Evolutionary conservation across 2,113 vertebrate genomes (phyloP).

Genomic region (Anhinga anhinga): DNA sequence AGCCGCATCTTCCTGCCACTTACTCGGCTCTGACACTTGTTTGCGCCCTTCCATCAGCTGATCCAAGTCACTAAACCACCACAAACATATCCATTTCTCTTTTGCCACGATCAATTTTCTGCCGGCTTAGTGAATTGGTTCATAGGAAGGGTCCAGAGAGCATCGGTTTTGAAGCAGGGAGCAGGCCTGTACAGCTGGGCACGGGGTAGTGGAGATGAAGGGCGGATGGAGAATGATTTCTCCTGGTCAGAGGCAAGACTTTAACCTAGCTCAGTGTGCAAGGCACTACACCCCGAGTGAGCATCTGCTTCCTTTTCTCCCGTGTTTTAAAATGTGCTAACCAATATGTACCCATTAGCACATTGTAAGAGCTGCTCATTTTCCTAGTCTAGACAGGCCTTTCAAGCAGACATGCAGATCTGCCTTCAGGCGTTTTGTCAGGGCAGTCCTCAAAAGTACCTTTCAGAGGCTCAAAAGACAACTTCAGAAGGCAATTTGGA

Average conservation of each 20-base stretch:
- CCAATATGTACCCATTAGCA: conserved; percentile 24
- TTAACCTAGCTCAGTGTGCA: neutral
- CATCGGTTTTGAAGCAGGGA: neutral
- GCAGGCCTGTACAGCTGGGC: neutral
- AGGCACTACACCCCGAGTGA: neutral
- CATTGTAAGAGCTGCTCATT: conserved; percentile 23
- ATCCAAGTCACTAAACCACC: neutral
- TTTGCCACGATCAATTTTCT: neutral
- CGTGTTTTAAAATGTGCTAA: conserved; percentile 1
- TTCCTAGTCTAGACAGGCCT: conserved; percentile 53
- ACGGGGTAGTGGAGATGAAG: neutral
- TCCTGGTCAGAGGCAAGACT: neutral
- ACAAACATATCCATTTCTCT: neutral
- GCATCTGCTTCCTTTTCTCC: neutral
- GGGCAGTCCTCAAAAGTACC: conserved; percentile 30
- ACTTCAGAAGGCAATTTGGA: conserved; percentile 16
- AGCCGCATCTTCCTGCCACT: neutral
- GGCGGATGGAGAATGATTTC: neutral
- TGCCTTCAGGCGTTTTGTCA: conserved; percentile 45
- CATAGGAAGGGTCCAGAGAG: neutral
- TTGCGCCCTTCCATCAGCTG: neutral
- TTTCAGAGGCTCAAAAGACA: conserved; percentile 35
- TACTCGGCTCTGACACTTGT: neutral
- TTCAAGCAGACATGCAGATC: conserved; percentile 25
- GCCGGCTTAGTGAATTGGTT: neutral